Conservation (phyloP, 2,797 vertebrate species). For the Carapus acus region DNA sequence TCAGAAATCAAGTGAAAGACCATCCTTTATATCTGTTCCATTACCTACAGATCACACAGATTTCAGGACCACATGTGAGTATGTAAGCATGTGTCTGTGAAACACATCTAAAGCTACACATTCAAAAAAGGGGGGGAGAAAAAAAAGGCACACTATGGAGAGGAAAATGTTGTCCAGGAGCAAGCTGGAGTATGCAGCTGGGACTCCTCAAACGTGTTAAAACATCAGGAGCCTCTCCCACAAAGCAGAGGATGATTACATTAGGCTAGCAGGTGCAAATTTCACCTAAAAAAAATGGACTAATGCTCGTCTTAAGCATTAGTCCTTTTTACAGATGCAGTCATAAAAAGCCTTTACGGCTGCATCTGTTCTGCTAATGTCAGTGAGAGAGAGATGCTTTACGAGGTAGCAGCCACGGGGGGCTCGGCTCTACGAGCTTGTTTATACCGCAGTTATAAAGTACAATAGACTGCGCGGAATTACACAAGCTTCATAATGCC, state of each 20-base stretch:
- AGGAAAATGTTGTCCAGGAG: neutral
- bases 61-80: neutral
- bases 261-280: slow-evolving; percentile 57
- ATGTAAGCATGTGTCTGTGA: neutral
- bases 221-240: slow-evolving; percentile 58
- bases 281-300: slow-evolving; percentile 59
- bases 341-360: slow-evolving; percentile 53
- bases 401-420: slow-evolving; percentile 24
- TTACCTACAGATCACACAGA: no score
- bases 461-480: slow-evolving; percentile 7
- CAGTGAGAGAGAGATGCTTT: slow-evolving; percentile 37
- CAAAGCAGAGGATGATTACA: slow-evolving; percentile 29
- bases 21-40: no score
- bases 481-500: neutral
- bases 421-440: neutral
- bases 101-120: neutral
- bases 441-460: slow-evolving; percentile 14
- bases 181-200: slow-evolving; percentile 45
- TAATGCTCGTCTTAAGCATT: slow-evolving; percentile 31
- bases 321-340: no score
- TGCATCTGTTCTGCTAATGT: slow-evolving; percentile 53
- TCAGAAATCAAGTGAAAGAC: no score
- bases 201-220: slow-evolving; percentile 68
- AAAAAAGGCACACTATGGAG: neutral
- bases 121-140: neutral